phyloP scores from a whole-genome alignment of 2,888 invertebrate genomes.

The Lochmaea capreae region DNA sequence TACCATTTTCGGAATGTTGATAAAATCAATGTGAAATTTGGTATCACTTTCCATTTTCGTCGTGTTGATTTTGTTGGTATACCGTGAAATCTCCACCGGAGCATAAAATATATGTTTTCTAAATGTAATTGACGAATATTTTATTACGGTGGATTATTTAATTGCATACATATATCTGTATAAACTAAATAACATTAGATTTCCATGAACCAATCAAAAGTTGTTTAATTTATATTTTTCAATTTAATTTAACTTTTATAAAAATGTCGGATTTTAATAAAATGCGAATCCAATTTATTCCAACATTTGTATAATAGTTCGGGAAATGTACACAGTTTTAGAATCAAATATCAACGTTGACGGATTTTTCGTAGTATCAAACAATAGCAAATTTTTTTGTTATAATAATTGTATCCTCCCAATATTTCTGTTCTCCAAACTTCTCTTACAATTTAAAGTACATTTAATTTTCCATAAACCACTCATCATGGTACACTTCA shows the following conservation, averaged over 20 bases:
- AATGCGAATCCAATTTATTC: neutral
- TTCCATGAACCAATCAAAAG: conserved; percentile 1
- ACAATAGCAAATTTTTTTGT: no score
- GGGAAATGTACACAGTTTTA: neutral
- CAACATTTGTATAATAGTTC: neutral
- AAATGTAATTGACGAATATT: neutral
- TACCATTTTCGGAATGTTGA: no score
- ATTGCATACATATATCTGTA: neutral
- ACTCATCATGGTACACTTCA: no score
- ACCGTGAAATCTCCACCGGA: neutral
- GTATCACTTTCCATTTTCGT: no score
- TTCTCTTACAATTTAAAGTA: no score
- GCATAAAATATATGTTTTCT: neutral
- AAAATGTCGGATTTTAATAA: neutral
- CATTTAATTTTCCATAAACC: no score
- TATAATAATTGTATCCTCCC: no score
- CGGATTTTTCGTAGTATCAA: no score
- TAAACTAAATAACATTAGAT: neutral
- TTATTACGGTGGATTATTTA: neutral
- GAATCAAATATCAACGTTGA: no score
- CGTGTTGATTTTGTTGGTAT: no score
- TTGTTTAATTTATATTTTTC: neutral
- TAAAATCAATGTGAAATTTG: no score
- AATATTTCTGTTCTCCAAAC: no score
- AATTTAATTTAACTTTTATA: neutral